A percentile compares a stretch with the other conserved stretches of the same genome.
phyloP scores from a whole-genome alignment of 92 coral and sea anemone species.

The Paragorgia papillata region DNA sequence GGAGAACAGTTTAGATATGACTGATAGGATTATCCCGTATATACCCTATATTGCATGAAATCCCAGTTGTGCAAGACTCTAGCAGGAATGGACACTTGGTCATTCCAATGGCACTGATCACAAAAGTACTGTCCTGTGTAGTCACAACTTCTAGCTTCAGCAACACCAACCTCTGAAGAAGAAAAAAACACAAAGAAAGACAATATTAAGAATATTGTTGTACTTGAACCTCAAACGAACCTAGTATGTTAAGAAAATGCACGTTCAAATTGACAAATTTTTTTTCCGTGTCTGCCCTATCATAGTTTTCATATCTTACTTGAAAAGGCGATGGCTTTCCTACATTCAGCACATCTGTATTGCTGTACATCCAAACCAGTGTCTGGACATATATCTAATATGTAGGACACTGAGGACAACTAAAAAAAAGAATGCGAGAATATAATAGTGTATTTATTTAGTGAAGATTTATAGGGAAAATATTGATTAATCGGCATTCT shows the following conservation, averaged over 20 bases:
- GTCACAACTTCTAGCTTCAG: slow-evolving; percentile 90
- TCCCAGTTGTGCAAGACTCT: slow-evolving; percentile 98
- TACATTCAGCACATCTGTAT: slow-evolving; percentile 94
- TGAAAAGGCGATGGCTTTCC: slow-evolving; percentile 77
- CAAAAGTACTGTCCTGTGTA: slow-evolving; percentile 94
- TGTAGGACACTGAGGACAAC: slow-evolving; percentile 76
- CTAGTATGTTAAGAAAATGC: too few species aligned
- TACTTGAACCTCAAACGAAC: too few species aligned
- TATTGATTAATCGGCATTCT: too few species aligned
- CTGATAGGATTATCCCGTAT: not conserved
- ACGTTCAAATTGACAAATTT: too few species aligned
- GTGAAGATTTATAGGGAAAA: not conserved
- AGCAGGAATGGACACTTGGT: slow-evolving; percentile 79
- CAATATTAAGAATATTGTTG: too few species aligned
- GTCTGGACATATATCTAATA: slow-evolving; percentile 78
- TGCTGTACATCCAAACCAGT: slow-evolving; percentile 84
- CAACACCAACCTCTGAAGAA: slow-evolving; percentile 60
- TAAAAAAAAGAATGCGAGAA: too few species aligned
- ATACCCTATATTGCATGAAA: slow-evolving; percentile 77
- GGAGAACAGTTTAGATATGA: too few species aligned
- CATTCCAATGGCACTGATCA: slow-evolving; percentile 98
- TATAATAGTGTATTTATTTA: not conserved
- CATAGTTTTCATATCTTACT: slow-evolving; percentile 63
- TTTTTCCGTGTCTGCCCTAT: too few species aligned
- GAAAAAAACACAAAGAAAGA: not conserved